Evolutionary conservation across 2,113 vertebrate genomes (phyloP), one percentile per base, ranked within the genome.

Genomic region (Lampris incognitus): DNA sequence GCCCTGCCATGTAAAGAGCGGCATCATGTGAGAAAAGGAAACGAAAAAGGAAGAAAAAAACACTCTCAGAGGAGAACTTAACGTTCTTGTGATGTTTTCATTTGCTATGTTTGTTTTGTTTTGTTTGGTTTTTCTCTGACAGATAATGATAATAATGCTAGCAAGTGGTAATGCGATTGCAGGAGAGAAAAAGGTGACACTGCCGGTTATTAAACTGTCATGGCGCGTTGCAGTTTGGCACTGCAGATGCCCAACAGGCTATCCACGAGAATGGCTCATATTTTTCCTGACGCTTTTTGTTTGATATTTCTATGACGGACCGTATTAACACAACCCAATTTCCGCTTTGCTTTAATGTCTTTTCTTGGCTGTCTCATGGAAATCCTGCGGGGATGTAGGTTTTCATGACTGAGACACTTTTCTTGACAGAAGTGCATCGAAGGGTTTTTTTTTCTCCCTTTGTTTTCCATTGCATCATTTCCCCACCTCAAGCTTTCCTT

Each of bases 201-300:
- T 59, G 72, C 67, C 65, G 85, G 84, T 88, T 88, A 89, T 91
- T 90, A 90, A 88, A 90, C 79, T 87, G 89, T 88, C 88, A 87
- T 5, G 74, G 74, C 77, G 82, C 73, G 75, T 81, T 82, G 72
- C 64, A 77, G 77, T 86, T 83, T 81, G 79, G 70, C 50, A 44
- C 48, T 60, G 71, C 78, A 79, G 61, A 81, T 78, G 74, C 76
- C 81, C 85, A 88, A 83, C 88, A 39, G 72, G 69, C 40, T 69
- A 81, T 83, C 89, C 87, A 74, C 48, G 71, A 85, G 66, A 80
- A 78, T 69, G 80, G 86, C 78, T 93, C 86, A 73, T 72, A 84
- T 82, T 90, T 91, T 89, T 88, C 90, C 90, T 91, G 88, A 88
- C 90, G 84, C 81, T 89, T 24, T 86, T 90, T 90, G 85, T 89